Evolutionary conservation across 1,140 invertebrate genomes (phyloP).

Genomic region (Limonius californicus): DNA sequence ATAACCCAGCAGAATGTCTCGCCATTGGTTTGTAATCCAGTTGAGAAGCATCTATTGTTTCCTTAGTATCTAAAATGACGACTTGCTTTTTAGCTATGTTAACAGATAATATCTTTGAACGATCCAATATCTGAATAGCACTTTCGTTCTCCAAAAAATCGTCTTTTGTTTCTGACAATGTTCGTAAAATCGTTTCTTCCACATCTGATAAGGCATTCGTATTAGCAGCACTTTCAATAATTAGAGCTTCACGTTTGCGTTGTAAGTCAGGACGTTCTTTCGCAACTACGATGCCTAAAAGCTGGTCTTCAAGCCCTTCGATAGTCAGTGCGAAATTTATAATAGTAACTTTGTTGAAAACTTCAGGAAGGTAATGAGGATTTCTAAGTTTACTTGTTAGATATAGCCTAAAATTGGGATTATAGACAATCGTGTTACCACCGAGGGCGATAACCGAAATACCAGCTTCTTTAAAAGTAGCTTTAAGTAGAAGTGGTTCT

Average conservation of each 20-base stretch:
- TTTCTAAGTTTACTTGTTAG: conserved; percentile 87
- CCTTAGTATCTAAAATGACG: conserved; percentile 55
- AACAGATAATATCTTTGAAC: conserved; percentile 78
- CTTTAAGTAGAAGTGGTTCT: conserved; percentile 78
- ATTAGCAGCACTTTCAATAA: conserved; percentile 82
- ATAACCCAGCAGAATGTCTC: conserved; percentile 80
- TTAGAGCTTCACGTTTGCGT: conserved; percentile 80
- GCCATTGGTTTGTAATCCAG: conserved; percentile 81
- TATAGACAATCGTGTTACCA: conserved; percentile 77
- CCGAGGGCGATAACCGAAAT: conserved; percentile 78
- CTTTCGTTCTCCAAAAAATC: conserved; percentile 91
- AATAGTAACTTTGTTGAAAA: conserved; percentile 85
- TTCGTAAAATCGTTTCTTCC: conserved; percentile 87
- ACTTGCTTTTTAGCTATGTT: conserved; percentile 82
- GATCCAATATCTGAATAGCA: conserved; percentile 81
- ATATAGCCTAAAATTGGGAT: conserved; percentile 77
- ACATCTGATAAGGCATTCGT: conserved; percentile 77
- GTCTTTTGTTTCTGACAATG: conserved; percentile 77
- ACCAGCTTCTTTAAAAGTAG: conserved; percentile 76
- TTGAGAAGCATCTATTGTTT: conserved; percentile 76
- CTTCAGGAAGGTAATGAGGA: conserved; percentile 87
- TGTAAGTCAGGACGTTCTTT: conserved; percentile 88
- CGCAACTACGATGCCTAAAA: conserved; percentile 88
- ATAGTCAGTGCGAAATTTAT: conserved; percentile 93
- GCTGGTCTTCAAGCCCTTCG: conserved; percentile 85